Base-by-base conservation (phyloP, 2,888 invertebrate species). In the Drosophila suboccidentalis region DNA sequence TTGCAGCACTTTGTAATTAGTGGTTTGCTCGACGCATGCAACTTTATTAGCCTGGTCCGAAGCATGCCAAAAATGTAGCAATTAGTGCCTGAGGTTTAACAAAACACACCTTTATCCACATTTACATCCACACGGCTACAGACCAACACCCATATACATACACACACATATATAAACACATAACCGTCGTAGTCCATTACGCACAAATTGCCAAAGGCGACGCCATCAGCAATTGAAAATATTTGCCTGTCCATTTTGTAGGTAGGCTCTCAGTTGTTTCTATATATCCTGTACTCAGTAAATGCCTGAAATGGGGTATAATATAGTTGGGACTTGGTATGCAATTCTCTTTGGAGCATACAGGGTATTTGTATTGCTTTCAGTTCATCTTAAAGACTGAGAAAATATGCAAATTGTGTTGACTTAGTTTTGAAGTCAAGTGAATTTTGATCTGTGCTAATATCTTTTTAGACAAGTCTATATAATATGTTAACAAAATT, bases 81-180 rank as follows among this genome's bases (percentile, higher is more conserved):
- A 89, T 89, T 89, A 86, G 88, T 75, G 78, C 80, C 78, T 75
- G 84, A 89, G 84, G 89, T 83, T 75, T 71, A 78, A 79, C 70
- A 59, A 64, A 73, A 74, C 79, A 78, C 58, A 67, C 63, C 11
- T 36, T 29, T 19, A 15, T 57, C 46, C 39, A 57, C 49, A 17
- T 41, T 5, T 15, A 9, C 26, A 19, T 41, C 8, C 19, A 8
- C 29, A 15, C 11, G 32, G 19, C 10, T 17, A 10, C n/a, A 47
- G 29, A 19, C 44, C 17, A 26, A 17, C 10, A 38, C 41, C 13
- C 47, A 10, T 22, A 19, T 10, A 10, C 46, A 43, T 17, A 34
- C 19, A 17, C 1, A 50, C 41, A 26, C 29, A 41, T 4, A 11
- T 55, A 61, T 4, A 19, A 43, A 29, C 34, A 63, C 13, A 22